Conservation (phyloP, 2,113 vertebrate species). For the Platysternon megacephalum region DNA sequence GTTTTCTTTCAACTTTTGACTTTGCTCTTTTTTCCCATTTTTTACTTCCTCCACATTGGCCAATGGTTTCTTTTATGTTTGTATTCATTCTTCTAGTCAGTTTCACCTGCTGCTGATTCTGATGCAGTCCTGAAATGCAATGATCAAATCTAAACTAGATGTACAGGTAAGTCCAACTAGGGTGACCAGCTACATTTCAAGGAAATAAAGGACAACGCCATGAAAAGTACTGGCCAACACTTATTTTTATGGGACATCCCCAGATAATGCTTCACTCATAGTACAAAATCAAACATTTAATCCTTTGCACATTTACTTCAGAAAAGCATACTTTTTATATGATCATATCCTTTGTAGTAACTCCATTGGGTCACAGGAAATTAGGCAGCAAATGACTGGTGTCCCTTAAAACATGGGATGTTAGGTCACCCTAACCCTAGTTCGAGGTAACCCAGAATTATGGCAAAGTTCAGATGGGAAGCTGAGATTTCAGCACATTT, state of each 20-base stretch:
- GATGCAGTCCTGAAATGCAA: constrained; percentile 9
- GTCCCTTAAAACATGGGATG: not conserved
- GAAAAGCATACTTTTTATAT: not conserved
- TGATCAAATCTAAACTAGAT: constrained; percentile 34
- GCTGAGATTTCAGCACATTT: not conserved
- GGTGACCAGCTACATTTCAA: constrained; percentile 20
- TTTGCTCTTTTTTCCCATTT: not conserved
- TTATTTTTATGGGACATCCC: constrained; percentile 28
- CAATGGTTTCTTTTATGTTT: constrained; percentile 16
- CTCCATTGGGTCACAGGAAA: not conserved
- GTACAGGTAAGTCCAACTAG: constrained; percentile 23
- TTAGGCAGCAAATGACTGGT: not conserved
- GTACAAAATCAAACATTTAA: not conserved
- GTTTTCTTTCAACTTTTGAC: not conserved
- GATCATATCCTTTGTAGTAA: not conserved
- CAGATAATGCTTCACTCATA: not conserved
- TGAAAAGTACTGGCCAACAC: not conserved
- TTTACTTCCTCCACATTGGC: not conserved
- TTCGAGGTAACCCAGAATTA: not conserved
- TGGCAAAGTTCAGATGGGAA: not conserved
- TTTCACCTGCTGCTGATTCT: not conserved
- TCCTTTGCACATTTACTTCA: not conserved
- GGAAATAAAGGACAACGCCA: constrained; percentile 43
- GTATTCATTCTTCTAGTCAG: not conserved
- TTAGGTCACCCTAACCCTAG: not conserved